A percentile compares a stretch with the other conserved stretches of the same genome.
phyloP scores from a whole-genome alignment of 2,113 vertebrate species.

The Aldabrachelys gigantea region DNA sequence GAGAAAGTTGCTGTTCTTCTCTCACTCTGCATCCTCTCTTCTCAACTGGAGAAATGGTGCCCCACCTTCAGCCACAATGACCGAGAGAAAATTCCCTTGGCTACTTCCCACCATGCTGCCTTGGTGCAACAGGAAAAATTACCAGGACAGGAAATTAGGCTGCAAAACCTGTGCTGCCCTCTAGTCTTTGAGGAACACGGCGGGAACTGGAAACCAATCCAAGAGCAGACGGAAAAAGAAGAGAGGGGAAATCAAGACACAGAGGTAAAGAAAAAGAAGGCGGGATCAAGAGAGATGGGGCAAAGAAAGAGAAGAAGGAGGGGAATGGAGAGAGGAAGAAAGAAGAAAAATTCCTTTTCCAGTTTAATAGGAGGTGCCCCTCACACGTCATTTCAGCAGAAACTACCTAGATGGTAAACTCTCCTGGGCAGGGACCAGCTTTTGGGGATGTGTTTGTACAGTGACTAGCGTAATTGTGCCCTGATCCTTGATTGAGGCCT shows the following conservation, averaged over 20 bases:
- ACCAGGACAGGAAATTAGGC: rapidly evolving
- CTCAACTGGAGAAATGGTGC: background rate
- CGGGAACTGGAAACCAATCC: background rate
- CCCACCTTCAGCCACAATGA: background rate
- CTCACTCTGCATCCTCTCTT: background rate
- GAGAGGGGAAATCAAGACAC: background rate
- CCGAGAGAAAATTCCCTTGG: background rate
- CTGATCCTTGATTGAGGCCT: background rate
- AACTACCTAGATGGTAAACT: background rate
- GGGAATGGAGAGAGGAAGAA: background rate
- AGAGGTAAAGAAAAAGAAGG: background rate
- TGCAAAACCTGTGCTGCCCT: background rate
- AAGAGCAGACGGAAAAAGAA: background rate
- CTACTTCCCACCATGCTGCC: background rate
- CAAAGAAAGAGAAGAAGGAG: background rate
- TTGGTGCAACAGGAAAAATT: background rate
- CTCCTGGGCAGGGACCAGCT: background rate
- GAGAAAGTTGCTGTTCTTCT: background rate
- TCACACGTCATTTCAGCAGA: background rate
- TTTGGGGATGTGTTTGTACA: background rate
- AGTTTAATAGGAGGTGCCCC: background rate
- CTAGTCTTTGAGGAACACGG: background rate
- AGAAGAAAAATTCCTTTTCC: background rate
- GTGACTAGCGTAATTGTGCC: background rate
- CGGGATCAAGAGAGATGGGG: background rate